Evolutionary conservation across 2,113 vertebrate species (phyloP).

Genomic region (Plestiodon gilberti): DNA sequence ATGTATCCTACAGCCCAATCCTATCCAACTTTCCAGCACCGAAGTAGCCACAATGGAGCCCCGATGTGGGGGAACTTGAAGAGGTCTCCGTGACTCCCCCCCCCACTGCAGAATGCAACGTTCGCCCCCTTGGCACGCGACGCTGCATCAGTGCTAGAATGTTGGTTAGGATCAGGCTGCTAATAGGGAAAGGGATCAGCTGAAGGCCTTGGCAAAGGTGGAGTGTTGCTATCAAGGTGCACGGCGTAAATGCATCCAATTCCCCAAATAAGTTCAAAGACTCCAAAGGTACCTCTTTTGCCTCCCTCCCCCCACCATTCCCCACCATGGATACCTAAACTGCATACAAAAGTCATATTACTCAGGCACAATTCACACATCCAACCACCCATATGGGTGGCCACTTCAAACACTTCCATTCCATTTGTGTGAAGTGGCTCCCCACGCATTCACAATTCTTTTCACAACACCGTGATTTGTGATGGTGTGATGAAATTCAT

Average conservation of each 20-base stretch:
- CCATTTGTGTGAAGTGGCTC: neutral
- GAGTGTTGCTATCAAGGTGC: neutral
- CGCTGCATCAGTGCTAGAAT: too few relatives aligned
- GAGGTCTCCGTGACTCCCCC: too few relatives aligned
- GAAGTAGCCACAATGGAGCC: too few relatives aligned
- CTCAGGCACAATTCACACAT: neutral
- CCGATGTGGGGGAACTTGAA: too few relatives aligned
- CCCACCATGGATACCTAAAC: neutral
- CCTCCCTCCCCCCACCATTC: neutral
- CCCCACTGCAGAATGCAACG: too few relatives aligned
- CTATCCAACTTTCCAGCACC: too few relatives aligned
- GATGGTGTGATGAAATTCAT: neutral
- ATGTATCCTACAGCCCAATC: too few relatives aligned
- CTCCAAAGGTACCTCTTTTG: too few relatives aligned
- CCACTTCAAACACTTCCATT: neutral
- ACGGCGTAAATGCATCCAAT: neutral
- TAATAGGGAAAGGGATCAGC: neutral
- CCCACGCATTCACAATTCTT: neutral
- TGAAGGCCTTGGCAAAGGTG: neutral
- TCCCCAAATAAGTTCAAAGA: neutral
- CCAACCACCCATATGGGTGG: neutral
- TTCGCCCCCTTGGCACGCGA: too few relatives aligned
- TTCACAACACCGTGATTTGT: neutral
- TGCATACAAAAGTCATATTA: neutral
- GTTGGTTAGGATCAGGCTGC: too few relatives aligned